Evolutionary conservation across 1,140 invertebrate genomes (phyloP).

Genomic region (Riptortus pedestris): DNA sequence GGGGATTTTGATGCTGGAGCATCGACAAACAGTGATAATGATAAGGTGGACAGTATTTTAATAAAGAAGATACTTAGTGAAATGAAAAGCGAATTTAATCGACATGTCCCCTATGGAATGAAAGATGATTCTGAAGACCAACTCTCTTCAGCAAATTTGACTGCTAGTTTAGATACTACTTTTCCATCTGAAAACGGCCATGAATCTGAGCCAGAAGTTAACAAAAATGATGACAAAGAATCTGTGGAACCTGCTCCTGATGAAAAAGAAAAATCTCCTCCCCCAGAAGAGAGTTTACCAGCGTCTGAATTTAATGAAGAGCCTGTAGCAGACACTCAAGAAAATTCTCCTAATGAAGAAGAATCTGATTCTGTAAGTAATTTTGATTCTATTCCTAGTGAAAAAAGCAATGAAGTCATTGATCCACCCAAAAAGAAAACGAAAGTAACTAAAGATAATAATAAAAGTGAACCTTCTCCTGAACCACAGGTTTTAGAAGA

Average conservation of each 20-base stretch:
- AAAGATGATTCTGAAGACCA: not conserved
- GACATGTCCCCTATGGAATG: too few species aligned
- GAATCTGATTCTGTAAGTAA: not conserved
- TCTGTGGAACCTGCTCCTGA: not conserved
- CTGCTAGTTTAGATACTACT: not conserved
- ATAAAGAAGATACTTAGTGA: slow-evolving; percentile 34
- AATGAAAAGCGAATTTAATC: slow-evolving; percentile 35
- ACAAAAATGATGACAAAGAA: not conserved
- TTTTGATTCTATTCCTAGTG: not conserved
- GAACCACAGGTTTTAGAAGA: not conserved
- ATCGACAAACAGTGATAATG: slow-evolving; percentile 25
- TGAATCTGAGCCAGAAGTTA: not conserved
- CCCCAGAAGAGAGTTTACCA: not conserved
- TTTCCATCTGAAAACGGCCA: not conserved
- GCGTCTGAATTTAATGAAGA: not conserved
- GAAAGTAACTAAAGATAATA: not conserved
- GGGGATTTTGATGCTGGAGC: slow-evolving; percentile 26
- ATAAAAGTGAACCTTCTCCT: not conserved
- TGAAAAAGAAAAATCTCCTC: too few species aligned
- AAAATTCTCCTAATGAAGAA: not conserved
- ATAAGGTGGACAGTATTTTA: slow-evolving; percentile 29
- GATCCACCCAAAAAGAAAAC: slow-evolving; percentile 4
- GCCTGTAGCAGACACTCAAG: not conserved
- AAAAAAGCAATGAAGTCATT: not conserved
- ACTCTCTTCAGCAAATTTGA: not conserved